These are phyloP conservation scores for Scaptodrosophila lebanonensis DNA, from an alignment of 1,140 invertebrate genomes.

Conservation along the genomic window DNA sequence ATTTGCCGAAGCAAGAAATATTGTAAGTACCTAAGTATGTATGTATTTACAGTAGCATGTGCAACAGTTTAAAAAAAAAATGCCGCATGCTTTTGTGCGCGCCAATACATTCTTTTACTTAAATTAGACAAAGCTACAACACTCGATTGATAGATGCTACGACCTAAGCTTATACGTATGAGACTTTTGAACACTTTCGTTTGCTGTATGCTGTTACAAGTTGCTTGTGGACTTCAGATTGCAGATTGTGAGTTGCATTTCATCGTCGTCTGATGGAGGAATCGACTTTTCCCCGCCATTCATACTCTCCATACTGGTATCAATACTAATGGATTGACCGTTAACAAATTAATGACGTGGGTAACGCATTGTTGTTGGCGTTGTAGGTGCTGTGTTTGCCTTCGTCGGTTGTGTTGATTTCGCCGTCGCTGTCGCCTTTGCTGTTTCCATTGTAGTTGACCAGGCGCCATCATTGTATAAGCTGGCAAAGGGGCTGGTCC, in stretches of 20 bases:
- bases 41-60: no score
- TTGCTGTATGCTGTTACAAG: constrained; percentile 29
- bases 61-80: no score
- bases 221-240: background rate
- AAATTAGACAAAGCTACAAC: no score
- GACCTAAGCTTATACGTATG: constrained; percentile 33
- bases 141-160: constrained; percentile 19
- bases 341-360: constrained; percentile 28
- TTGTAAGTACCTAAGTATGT: no score
- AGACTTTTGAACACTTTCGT: constrained; percentile 65
- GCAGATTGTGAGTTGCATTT: background rate
- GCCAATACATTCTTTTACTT: no score
- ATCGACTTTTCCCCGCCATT: no score
- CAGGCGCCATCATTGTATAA: background rate
- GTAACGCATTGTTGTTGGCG: background rate
- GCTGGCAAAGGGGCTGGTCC: background rate
- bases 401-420: background rate
- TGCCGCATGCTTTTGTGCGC: no score
- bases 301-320: background rate
- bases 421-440: background rate
- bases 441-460: background rate
- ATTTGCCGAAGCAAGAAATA: no score
- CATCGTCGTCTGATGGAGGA: background rate
- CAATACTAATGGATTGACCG: background rate
- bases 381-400: background rate